Evolutionary conservation across 2,113 vertebrate genomes (phyloP).

Genomic region (Carassius auratus): DNA sequence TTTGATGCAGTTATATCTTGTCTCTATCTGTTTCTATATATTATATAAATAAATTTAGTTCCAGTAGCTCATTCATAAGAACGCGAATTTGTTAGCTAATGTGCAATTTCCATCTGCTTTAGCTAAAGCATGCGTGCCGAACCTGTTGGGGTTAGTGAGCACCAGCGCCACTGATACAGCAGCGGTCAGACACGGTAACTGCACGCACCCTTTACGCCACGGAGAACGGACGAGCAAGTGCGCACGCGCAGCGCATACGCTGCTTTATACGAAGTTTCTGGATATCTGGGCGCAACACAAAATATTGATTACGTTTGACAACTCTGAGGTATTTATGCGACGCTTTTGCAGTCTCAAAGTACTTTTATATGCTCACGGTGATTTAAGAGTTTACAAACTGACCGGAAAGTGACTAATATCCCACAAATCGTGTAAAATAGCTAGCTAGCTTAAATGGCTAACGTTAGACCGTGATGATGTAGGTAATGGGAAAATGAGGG

Average conservation of each 20-base stretch:
- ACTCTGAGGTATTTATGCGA: constrained; percentile 12
- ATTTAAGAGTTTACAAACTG: background rate
- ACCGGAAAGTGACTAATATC: background rate
- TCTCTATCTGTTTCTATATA: background rate
- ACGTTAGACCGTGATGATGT: background rate
- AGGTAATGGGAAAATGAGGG: background rate
- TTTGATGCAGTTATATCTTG: constrained; percentile 11
- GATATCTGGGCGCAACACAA: constrained; percentile 40
- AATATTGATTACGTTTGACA: background rate
- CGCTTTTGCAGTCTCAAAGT: background rate
- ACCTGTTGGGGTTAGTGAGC: background rate
- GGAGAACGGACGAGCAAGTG: constrained; percentile 22
- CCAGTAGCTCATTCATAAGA: background rate
- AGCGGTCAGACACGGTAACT: constrained; percentile 28
- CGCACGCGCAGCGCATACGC: constrained; percentile 49
- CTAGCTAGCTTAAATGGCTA: constrained; percentile 31
- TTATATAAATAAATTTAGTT: background rate
- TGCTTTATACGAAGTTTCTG: constrained; percentile 57
- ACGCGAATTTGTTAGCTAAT: background rate
- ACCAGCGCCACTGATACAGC: constrained; percentile 35
- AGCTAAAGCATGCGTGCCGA: background rate
- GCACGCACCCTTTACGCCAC: constrained; percentile 22
- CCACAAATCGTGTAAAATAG: constrained; percentile 3
- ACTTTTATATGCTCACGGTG: background rate
- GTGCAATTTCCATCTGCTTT: background rate